Conservation (phyloP, 2,888 invertebrate genomes). For the Cryptus viduatorius region DNA sequence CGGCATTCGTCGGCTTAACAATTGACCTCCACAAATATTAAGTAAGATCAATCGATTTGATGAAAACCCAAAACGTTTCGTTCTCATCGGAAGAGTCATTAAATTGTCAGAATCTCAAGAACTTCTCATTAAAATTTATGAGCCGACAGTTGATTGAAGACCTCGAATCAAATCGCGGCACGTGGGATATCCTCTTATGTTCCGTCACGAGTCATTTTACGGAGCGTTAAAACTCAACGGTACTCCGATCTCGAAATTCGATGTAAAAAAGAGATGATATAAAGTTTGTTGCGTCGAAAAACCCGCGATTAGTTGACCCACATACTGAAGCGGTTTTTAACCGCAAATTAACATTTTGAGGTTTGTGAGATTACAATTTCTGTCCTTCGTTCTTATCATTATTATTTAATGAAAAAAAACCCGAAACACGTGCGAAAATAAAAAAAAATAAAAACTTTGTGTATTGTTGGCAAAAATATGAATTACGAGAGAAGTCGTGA, state of each 20-base stretch:
- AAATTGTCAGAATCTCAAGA: not conserved
- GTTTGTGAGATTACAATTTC: not conserved
- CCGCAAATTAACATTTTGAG: slow-evolving; percentile 2
- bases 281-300: slow-evolving; percentile 19
- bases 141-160: not conserved
- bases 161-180: not conserved
- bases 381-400: slow-evolving; percentile 1
- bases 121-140: slow-evolving; percentile 5
- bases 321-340: slow-evolving; percentile 9
- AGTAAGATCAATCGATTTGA: not conserved
- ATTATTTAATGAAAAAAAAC: not conserved
- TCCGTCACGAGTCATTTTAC: not conserved
- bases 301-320: slow-evolving; percentile 22
- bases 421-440: not conserved
- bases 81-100: not conserved
- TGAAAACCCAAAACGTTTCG: not conserved
- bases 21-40: not conserved
- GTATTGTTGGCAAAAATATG: not conserved
- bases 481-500: too few species aligned
- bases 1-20: not conserved
- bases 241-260: slow-evolving; percentile 15
- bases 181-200: not conserved
- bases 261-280: slow-evolving; percentile 24
- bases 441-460: not conserved
- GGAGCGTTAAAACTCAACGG: not conserved